Base-by-base conservation (phyloP, 1,140 invertebrate genomes). In the Orchesella cincta region DNA sequence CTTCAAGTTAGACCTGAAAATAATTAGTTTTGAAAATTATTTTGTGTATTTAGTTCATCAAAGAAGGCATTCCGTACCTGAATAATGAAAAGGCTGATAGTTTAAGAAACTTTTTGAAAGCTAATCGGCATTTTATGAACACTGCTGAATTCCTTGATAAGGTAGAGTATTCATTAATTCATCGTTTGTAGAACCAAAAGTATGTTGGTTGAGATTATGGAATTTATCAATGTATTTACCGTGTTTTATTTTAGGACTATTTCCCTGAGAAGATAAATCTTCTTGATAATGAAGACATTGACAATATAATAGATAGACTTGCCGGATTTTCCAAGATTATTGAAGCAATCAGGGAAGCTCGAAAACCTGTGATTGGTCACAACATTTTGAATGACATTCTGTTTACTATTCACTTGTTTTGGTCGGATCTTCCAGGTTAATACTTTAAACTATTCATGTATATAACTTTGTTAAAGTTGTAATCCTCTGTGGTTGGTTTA, bases 321-420 rank as follows among this genome's bases (percentile, higher is more conserved):
- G 78, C 88, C 75, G 92, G 92, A 29, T 93, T 93, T 83, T 89
- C 91, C 16, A 88, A 88, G 84, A 84, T 94, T 20, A 90, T 93
- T 76, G 85, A 89, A 52, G 78, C 90, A 0, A 82, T 94, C 3
- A 83, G 85, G 18, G 81, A 84, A 1, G 82, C 87, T 20, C 88
- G 90, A 78, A 92, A 92, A 86, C 92, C 92, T 28, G 87, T 94
- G 36, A 84, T 93, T 39, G 92, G 91, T 0, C 93, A 94, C 84
- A 94, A 94, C 85, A 83, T 90, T 39, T 87, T 92, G 46, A 83
- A 90, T 74, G 93, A 94, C 85, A 83, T 92, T 2, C 84, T 93
- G 79, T 87, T 93, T 54, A 84, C 93, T 62, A 89, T 91, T 83
- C 89, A 91, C 80, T 91, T 92, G 81, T 94, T 94, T 84, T 88